Conservation (phyloP, 2,113 vertebrate species). For the Sprattus sprattus region DNA sequence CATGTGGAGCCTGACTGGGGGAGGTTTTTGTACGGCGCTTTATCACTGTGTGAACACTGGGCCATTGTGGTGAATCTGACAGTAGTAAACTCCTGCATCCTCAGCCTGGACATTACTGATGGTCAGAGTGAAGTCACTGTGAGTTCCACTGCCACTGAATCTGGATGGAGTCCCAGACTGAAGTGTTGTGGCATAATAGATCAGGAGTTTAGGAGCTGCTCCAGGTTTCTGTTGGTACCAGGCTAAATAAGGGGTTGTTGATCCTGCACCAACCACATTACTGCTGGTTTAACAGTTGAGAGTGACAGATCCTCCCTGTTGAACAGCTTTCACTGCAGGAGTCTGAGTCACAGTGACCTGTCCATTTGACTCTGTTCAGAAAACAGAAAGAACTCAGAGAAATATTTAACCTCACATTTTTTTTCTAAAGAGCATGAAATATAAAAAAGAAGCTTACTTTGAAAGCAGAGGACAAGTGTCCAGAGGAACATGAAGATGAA, state of each 20-base stretch:
- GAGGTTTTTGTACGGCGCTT: too few relatives aligned
- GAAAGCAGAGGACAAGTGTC: too few relatives aligned
- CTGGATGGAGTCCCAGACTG: too few relatives aligned
- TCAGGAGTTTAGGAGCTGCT: not conserved
- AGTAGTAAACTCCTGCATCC: not conserved
- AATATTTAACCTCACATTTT: too few relatives aligned
- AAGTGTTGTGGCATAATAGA: not conserved
- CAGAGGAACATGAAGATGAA: not conserved
- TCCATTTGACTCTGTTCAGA: not conserved
- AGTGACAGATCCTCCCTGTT: not conserved
- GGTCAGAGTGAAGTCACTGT: not conserved
- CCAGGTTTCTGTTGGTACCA: not conserved
- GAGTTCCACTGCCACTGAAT: not conserved
- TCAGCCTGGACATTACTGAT: too few relatives aligned
- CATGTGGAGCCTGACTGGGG: too few relatives aligned
- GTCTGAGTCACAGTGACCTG: not conserved
- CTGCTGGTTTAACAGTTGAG: not conserved
- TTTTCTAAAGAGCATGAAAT: too few relatives aligned
- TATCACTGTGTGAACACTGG: too few relatives aligned
- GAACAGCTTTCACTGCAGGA: not conserved
- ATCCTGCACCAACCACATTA: not conserved
- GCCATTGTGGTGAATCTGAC: not conserved
- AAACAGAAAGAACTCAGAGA: too few relatives aligned
- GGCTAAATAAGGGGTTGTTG: fast-evolving
- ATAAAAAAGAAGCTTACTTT: too few relatives aligned